Evolutionary conservation across 2,113 vertebrate genomes (phyloP), one percentile per base, ranked within the genome.

Genomic region (Acrocephalus arundinaceus): DNA sequence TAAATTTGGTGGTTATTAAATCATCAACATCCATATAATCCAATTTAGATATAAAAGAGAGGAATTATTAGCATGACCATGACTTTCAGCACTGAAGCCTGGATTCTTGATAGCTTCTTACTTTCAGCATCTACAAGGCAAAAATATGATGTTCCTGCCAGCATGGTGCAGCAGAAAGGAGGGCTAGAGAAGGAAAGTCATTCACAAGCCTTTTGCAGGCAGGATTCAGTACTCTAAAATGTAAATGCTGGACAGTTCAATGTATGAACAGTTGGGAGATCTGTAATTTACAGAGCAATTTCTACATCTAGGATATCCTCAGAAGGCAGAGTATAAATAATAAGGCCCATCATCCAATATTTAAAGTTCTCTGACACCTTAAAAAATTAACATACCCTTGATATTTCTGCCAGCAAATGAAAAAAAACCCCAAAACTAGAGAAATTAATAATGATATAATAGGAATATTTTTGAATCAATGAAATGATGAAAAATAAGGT

Each of bases 41-140:
- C 86, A 88, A 86, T 94, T 97, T 93, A 85, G 57, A 62, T 88
- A 77, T 62, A 77, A 95, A 90, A 90, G 67, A 55, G 77, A 68
- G 25, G 70, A 93, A 85, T 90, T 88, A 90, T 90, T 92, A 84
- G 63, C 92, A 90, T 86, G 72, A 88, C 79, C 58, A 59, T 55
- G 79, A 70, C 43, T 95, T 94, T 59, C 46, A 89, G 63, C 33
- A 25, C 23, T 77, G 54, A 88, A 73, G 67, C 8, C 59, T 76
- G 12, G 2, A 83, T 85, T 73, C 33, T 49, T 51, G n/a, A 0
- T 73, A 48, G 79, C 68, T 94, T 66, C 80, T 76, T 86, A 33
- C n/a, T 90, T 83, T 28, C 82, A 94, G 79, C 15, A 70, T 77
- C 30, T 80, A 62, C 45, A 80, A 62, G 59, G 57, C 28, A 86